phyloP scores from a whole-genome alignment of 2,113 vertebrate species.

The Noctilio leporinus region DNA sequence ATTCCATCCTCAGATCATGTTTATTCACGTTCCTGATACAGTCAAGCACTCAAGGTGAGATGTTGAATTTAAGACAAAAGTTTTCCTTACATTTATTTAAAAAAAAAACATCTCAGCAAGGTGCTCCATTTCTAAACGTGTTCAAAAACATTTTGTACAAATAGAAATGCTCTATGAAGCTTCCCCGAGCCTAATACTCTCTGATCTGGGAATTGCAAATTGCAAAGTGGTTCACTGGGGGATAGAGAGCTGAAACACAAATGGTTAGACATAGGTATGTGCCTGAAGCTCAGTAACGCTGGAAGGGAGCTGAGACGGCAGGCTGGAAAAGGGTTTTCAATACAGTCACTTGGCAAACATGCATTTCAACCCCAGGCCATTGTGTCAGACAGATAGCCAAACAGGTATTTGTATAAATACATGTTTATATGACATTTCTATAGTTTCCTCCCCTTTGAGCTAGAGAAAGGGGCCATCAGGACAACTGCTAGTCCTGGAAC shows the following conservation, averaged over 20 bases:
- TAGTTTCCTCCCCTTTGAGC: background rate
- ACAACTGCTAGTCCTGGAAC: background rate
- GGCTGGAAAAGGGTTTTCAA: background rate
- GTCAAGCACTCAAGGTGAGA: background rate
- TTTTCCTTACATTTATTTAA: conserved; percentile 16
- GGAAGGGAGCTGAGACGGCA: background rate
- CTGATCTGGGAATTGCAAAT: background rate
- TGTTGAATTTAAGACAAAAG: too few relatives aligned
- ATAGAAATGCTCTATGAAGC: background rate
- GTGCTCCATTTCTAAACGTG: background rate
- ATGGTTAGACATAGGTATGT: background rate
- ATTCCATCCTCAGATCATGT: background rate
- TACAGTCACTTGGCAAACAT: background rate
- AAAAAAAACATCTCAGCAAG: background rate
- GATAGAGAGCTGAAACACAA: background rate
- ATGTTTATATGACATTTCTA: background rate
- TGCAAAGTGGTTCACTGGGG: background rate
- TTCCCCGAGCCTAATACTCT: background rate
- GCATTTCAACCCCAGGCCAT: background rate
- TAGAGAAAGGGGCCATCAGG: background rate
- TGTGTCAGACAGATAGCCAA: background rate
- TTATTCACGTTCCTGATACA: background rate
- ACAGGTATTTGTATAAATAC: background rate
- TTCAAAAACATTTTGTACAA: conserved; percentile 19
- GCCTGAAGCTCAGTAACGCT: background rate